phyloP scores from a whole-genome alignment of 2,888 invertebrate genomes.

The Apamea epomidion region DNA sequence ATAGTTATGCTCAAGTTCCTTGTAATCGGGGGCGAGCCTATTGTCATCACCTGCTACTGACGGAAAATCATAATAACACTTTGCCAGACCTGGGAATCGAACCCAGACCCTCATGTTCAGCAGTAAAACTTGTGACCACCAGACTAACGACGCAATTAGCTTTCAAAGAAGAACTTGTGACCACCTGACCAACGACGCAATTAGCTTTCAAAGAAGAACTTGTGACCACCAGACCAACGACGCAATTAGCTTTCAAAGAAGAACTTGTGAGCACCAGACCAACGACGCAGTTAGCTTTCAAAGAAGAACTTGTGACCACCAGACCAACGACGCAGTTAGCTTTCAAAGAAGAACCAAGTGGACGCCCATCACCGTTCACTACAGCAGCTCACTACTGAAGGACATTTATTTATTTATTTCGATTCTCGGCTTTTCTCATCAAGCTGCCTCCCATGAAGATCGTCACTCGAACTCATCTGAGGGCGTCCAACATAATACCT shows the following conservation, averaged over 20 bases:
- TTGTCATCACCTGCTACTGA: neutral
- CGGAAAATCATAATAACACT: neutral
- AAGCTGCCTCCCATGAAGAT: neutral
- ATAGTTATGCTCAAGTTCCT: neutral
- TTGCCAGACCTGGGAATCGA: too few relatives aligned
- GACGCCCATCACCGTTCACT: too few relatives aligned
- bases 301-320: neutral
- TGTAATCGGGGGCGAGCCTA: neutral
- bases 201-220: neutral
- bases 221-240: neutral
- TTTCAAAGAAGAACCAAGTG: neutral
- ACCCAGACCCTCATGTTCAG: neutral
- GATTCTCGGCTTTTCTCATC: neutral
- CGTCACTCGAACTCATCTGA: neutral
- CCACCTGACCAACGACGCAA: neutral
- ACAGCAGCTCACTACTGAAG: neutral
- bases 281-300: neutral
- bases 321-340: neutral
- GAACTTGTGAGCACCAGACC: neutral
- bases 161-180: neutral
- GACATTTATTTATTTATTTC: neutral
- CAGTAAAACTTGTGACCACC: neutral
- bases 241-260: neutral
- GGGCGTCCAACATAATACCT: neutral
- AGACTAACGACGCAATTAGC: neutral